Conservation (phyloP, 2,113 vertebrate genomes). For the Ctenomys sociabilis region DNA sequence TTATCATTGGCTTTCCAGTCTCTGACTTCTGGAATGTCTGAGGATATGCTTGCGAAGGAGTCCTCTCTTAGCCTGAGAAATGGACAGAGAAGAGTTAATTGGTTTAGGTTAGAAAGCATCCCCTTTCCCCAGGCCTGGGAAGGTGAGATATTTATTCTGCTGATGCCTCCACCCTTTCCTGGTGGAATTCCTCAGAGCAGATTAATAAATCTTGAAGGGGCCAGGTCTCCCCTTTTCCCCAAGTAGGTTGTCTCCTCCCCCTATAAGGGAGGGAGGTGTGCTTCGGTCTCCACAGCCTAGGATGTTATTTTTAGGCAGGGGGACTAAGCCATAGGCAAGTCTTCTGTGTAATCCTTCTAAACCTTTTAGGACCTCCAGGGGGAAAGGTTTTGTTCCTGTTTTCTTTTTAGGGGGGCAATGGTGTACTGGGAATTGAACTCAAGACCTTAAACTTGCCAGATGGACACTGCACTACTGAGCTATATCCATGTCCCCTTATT, state of each 20-base stretch:
- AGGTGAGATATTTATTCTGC: slow-evolving; percentile 68
- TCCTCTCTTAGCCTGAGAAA: background rate
- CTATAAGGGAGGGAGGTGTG: background rate
- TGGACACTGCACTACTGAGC: too few relatives aligned
- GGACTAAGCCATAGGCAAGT: background rate
- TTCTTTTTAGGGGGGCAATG: background rate
- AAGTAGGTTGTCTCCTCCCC: background rate
- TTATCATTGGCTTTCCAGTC: background rate
- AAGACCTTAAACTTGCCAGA: too few relatives aligned
- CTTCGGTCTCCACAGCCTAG: background rate
- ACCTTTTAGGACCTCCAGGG: background rate
- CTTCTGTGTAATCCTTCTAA: background rate
- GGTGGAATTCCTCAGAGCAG: slow-evolving; percentile 56
- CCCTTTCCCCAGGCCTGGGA: background rate
- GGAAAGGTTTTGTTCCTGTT: slow-evolving; percentile 31
- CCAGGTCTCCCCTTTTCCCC: background rate
- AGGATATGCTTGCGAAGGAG: background rate
- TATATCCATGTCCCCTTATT: background rate
- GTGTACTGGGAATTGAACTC: too few relatives aligned
- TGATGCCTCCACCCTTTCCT: slow-evolving; percentile 44
- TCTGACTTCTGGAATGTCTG: background rate
- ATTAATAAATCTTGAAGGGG: slow-evolving; percentile 62
- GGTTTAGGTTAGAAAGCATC: background rate
- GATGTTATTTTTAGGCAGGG: slow-evolving; percentile 37
- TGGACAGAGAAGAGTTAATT: slow-evolving; percentile 39